Conservation (phyloP, 2,113 vertebrate species). For the Brachyhypopomus gauderio region DNA sequence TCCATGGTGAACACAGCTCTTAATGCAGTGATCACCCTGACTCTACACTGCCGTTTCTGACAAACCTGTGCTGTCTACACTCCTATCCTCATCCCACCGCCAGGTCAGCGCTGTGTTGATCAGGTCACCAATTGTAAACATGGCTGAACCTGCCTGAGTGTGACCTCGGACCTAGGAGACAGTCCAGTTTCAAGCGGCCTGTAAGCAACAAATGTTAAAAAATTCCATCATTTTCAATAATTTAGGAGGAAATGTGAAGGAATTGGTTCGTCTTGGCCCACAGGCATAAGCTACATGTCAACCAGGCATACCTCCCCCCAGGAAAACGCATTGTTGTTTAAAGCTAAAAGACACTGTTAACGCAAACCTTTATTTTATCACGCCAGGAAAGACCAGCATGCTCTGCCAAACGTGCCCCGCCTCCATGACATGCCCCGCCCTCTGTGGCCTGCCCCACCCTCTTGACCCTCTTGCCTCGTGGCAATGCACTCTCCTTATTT, state of each 20-base stretch:
- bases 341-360: background rate
- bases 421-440: too few species aligned
- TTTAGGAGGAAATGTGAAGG: constrained; percentile 6
- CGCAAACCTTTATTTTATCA: too few species aligned
- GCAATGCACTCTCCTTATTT: constrained; percentile 3
- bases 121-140: background rate
- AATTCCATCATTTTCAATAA: constrained; percentile 13
- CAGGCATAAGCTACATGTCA: background rate
- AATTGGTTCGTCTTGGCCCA: background rate
- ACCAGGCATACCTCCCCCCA: background rate
- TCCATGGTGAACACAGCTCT: too few species aligned
- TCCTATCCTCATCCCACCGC: too few species aligned
- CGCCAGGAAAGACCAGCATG: too few species aligned
- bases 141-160: background rate
- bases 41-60: too few species aligned
- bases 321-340: constrained; percentile 7
- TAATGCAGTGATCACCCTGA: too few species aligned
- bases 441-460: too few species aligned
- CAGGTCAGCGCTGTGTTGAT: too few species aligned
- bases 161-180: background rate
- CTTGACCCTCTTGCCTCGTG: background rate
- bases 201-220: background rate
- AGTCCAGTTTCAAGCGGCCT: background rate
- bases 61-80: too few species aligned
- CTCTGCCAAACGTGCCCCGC: too few species aligned